Evolutionary conservation across 2,113 vertebrate genomes (phyloP).

Genomic region (Oryzias woworae): DNA sequence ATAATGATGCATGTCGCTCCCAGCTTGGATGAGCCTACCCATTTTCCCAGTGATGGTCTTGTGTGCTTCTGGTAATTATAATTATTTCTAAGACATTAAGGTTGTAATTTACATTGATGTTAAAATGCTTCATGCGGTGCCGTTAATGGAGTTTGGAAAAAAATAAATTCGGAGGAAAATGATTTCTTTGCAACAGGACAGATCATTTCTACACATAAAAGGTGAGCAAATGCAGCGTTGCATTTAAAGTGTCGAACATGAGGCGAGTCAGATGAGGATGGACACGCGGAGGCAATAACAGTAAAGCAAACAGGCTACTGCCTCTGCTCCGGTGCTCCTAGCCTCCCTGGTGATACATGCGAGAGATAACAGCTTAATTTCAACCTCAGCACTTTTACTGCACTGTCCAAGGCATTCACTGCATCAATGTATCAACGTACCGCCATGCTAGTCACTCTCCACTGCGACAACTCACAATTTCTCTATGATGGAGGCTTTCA

Average conservation of each 20-base stretch:
- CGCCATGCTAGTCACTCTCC: conserved; percentile 70
- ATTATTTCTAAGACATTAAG: conserved; percentile 21
- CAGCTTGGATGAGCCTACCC: conserved; percentile 4
- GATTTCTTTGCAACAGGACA: conserved; percentile 1
- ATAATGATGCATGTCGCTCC: conserved; percentile 15
- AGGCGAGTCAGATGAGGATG: conserved; percentile 52
- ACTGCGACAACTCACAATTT: conserved; percentile 65
- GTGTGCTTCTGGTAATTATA: conserved; percentile 26
- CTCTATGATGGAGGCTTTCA: conserved; percentile 58
- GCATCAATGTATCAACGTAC: conserved; percentile 65
- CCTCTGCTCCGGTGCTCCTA: conserved; percentile 57
- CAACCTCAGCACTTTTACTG: conserved; percentile 74
- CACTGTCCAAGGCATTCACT: conserved; percentile 63
- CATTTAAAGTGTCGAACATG: conserved; percentile 32
- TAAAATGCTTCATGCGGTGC: conserved; percentile 5
- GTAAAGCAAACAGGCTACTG: conserved; percentile 65
- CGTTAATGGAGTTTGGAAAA: conserved; percentile 5
- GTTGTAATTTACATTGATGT: neutral
- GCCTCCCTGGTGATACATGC: conserved; percentile 66
- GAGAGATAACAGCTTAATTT: conserved; percentile 74
- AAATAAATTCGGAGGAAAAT: neutral
- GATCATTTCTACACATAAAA: conserved; percentile 8
- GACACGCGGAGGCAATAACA: conserved; percentile 62
- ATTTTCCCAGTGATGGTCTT: conserved; percentile 12
- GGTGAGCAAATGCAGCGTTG: conserved; percentile 23